A percentile compares a stretch with the other conserved stretches of the same genome.
Conservation (phyloP, 2,797 vertebrate genomes). For the Ctenosaura bakeri region DNA sequence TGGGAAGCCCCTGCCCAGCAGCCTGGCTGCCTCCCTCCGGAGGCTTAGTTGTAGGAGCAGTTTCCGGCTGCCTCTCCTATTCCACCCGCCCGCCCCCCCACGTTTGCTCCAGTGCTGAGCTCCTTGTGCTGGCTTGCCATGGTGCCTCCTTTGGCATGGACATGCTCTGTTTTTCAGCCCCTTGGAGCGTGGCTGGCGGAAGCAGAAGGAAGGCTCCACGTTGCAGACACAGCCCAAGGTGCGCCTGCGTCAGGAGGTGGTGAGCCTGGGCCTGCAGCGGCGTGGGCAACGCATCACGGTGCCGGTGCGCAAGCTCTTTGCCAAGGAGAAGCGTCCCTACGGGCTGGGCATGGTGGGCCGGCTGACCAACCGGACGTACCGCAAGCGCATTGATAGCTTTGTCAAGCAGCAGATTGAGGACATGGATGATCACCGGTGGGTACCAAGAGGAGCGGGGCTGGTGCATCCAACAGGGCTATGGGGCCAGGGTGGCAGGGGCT, state of each 20-base stretch:
- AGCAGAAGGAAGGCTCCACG: conserved; percentile 85
- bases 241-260: conserved; percentile 93
- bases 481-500: background rate
- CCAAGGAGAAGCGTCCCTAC: conserved; percentile 94
- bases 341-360: conserved; percentile 96
- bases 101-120: background rate
- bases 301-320: conserved; percentile 94
- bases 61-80: background rate
- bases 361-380: conserved; percentile 96
- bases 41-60: too few species aligned
- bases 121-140: too few species aligned
- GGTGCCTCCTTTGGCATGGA: too few species aligned
- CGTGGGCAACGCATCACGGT: conserved; percentile 91
- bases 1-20: background rate
- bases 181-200: conserved; percentile 93
- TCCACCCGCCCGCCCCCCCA: background rate
- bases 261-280: conserved; percentile 85
- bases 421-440: conserved; percentile 96
- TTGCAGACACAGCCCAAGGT: conserved; percentile 85
- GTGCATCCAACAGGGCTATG: rapidly evolving
- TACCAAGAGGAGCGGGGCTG: background rate
- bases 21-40: background rate
- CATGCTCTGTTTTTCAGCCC: conserved; percentile 80
- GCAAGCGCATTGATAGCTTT: conserved; percentile 94
- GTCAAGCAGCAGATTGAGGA: conserved; percentile 97